These are phyloP conservation scores for Heterotilapia buettikoferi DNA, from an alignment of 2,113 vertebrate genomes.

Conservation along the genomic window DNA sequence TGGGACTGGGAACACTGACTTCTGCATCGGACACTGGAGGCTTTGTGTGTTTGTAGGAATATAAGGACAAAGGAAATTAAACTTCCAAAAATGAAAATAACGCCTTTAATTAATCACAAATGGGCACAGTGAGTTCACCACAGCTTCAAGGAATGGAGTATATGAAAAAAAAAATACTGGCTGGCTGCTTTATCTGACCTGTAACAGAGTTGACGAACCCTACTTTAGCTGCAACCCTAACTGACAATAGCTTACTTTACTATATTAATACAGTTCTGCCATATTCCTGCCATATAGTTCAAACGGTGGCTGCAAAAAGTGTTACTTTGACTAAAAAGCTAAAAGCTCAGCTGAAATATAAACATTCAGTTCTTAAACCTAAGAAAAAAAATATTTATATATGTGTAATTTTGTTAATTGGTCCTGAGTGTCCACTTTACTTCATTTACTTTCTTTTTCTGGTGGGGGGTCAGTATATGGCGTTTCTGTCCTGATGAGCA, in stretches of 20 bases:
- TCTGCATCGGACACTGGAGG: background rate
- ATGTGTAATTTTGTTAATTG: background rate
- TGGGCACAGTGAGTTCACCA: background rate
- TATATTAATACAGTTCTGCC: background rate
- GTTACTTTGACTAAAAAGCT: background rate
- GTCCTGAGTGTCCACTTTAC: background rate
- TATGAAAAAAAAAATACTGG: background rate
- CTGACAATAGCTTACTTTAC: background rate
- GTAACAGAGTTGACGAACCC: background rate
- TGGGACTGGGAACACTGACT: slow-evolving; percentile 17
- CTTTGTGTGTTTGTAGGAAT: slow-evolving; percentile 10
- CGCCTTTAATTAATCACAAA: background rate
- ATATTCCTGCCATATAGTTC: background rate
- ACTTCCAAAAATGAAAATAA: slow-evolving; percentile 1
- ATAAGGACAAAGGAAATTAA: slow-evolving; percentile 12
- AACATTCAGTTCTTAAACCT: background rate
- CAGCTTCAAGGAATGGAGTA: background rate
- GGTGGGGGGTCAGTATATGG: background rate
- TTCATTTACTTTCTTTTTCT: background rate
- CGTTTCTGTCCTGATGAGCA: background rate
- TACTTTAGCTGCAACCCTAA: background rate
- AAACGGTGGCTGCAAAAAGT: background rate
- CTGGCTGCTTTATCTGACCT: background rate
- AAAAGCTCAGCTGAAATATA: background rate
- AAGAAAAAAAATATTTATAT: background rate